Percentiles rank a stretch among this genome's conserved stretches.
These are phyloP conservation scores for Sceliomorpha sp. DNA, from an alignment of 2,888 invertebrate species.

Conservation along the genomic window DNA sequence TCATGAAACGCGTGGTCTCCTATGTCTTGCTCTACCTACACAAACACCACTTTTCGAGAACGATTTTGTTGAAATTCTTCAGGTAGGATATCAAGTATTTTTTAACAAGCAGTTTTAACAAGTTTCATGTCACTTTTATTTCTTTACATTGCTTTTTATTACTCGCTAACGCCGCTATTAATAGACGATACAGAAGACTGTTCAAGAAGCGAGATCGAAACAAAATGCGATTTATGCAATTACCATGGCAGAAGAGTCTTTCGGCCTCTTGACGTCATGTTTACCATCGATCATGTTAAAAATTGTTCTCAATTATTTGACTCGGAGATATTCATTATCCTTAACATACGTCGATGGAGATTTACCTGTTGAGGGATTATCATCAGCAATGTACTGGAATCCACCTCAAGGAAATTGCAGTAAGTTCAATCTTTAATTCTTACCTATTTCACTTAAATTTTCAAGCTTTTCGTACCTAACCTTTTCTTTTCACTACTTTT, in stretches of 20 bases:
- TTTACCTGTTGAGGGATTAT: constrained; percentile 85
- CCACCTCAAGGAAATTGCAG: constrained; percentile 89
- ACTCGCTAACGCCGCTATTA: no score
- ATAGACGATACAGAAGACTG: constrained; percentile 79
- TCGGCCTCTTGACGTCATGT: constrained; percentile 84
- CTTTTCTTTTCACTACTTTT: no score
- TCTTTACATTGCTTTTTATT: neutral
- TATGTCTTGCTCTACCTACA: constrained; percentile 85
- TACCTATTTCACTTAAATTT: constrained; percentile 3
- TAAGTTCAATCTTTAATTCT: constrained; percentile 80
- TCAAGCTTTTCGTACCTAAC: neutral
- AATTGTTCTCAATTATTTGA: constrained; percentile 84
- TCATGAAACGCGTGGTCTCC: constrained; percentile 82
- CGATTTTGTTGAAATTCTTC: constrained; percentile 75
- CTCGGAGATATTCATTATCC: constrained; percentile 85
- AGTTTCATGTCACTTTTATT: neutral
- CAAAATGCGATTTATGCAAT: constrained; percentile 83
- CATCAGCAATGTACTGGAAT: constrained; percentile 86
- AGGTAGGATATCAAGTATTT: constrained; percentile 58
- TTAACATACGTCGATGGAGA: constrained; percentile 83
- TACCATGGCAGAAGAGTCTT: constrained; percentile 82
- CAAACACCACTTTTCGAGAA: constrained; percentile 74
- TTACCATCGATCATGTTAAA: constrained; percentile 83
- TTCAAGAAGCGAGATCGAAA: constrained; percentile 78
- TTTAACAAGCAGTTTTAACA: no score